Conservation (phyloP, 2,113 vertebrate genomes). For the Odocoileus virginianus region DNA sequence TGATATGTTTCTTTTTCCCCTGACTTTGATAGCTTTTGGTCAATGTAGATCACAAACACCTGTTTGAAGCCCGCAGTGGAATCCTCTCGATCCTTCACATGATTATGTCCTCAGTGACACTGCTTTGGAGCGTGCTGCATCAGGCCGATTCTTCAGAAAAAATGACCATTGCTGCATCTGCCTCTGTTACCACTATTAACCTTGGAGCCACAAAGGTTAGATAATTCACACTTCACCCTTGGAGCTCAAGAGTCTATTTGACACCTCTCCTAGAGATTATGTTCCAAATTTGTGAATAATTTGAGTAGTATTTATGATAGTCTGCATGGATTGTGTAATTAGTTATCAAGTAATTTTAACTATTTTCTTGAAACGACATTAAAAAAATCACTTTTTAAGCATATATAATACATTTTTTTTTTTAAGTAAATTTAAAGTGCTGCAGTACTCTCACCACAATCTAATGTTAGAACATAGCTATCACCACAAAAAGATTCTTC, state of each 20-base stretch:
- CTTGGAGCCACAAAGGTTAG: slow-evolving; percentile 97
- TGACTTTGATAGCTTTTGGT: slow-evolving; percentile 86
- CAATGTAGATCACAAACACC: slow-evolving; percentile 94
- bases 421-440: background rate
- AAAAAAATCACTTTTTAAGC: background rate
- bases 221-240: background rate
- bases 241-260: background rate
- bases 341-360: background rate
- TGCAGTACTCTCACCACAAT: background rate
- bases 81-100: slow-evolving; percentile 97
- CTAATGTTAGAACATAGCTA: background rate
- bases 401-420: background rate
- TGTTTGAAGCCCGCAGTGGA: slow-evolving; percentile 94
- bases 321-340: background rate
- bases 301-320: background rate
- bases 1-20: background rate
- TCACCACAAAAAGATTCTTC: background rate
- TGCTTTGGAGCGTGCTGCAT: slow-evolving; percentile 94
- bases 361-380: background rate
- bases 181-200: slow-evolving; percentile 93
- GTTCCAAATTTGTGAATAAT: background rate
- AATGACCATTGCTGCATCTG: slow-evolving; percentile 86
- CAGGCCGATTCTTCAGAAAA: slow-evolving; percentile 93
- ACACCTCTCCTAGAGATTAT: background rate
- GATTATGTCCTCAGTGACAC: slow-evolving; percentile 97